Evolutionary conservation across 2,888 invertebrate genomes (phyloP).

Genomic region (Drosophila greeni): DNA sequence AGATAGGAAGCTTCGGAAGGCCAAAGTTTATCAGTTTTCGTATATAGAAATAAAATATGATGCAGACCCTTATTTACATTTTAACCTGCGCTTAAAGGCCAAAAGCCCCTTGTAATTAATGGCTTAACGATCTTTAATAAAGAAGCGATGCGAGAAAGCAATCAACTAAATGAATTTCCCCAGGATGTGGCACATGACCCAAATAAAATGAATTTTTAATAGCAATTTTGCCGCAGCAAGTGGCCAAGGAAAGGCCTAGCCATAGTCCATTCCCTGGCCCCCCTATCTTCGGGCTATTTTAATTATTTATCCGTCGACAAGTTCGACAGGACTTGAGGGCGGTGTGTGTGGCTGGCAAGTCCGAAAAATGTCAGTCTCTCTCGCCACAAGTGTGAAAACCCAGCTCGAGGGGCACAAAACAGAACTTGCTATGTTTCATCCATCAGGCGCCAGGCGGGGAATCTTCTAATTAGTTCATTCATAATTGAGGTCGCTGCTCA

Average conservation of each 20-base stretch:
- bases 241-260: conserved; percentile 2
- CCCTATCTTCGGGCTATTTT: conserved; percentile 23
- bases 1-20: no score
- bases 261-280: neutral
- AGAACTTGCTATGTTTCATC: conserved; percentile 24
- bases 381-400: conserved; percentile 54
- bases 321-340: conserved; percentile 31
- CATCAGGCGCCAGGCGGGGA: conserved; percentile 27
- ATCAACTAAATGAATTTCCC: conserved; percentile 35
- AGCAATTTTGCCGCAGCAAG: conserved; percentile 16
- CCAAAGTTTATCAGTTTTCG: no score
- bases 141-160: conserved; percentile 17
- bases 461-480: conserved; percentile 68
- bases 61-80: neutral
- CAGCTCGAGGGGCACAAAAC: conserved; percentile 30
- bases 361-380: conserved; percentile 23
- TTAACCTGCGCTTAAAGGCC: neutral
- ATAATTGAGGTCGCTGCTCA: conserved; percentile 59
- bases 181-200: conserved; percentile 12
- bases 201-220: conserved; percentile 32
- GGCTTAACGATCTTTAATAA: conserved; percentile 2
- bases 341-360: conserved; percentile 22
- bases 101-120: neutral
- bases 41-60: neutral
- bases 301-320: conserved; percentile 58